Evolutionary conservation across 2,113 vertebrate genomes (phyloP), one percentile per base, ranked within the genome.

Genomic region (Potamarius usumacintae): DNA sequence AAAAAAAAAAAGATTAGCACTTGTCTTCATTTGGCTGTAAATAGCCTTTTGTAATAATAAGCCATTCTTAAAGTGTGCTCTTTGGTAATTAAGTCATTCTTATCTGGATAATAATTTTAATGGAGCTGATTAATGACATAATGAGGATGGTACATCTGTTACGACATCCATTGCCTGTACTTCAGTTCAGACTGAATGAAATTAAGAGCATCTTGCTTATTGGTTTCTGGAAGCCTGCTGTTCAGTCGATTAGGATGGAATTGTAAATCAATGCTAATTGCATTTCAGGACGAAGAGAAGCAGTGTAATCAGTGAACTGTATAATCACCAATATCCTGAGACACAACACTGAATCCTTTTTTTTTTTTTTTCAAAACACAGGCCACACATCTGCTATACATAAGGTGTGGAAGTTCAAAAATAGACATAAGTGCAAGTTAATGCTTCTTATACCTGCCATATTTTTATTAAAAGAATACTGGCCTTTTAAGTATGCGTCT

Each of bases 231-330:
- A 85, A 76, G 58, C 67, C 22, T 81, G 78, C 86, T 74, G 71
- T 85, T 83, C 69, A 77, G 71, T 86, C 85, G 78, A 89, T 91
- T 87, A 84, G 71, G 27, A 14, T 57, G 60, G 72, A 77, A 87
- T 85, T 90, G 88, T 88, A 87, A 90, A 90, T 91, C 89, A 91
- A 88, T 89, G 87, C 85, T 87, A 76, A 90, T 89, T 90, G 85
- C 83, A 87, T 89, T 74, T 84, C 65, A 18, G 57, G 74, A 82
- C 48, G 18, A 5, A 52, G 42, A 30, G 48, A 78, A 55, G 50
- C 53, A 55, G 67, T 63, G 71, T 86, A 84, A 89, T 88, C 85
- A 89, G 42, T 18, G 65, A 62, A 79, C 74, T 67, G 50, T 90
- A 65, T 85, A 88, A 89, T 87, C 77, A 88, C 22, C 82, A 77